These are phyloP conservation scores for Atta colombica DNA, from an alignment of 1,140 invertebrate genomes.

Conservation along the genomic window DNA sequence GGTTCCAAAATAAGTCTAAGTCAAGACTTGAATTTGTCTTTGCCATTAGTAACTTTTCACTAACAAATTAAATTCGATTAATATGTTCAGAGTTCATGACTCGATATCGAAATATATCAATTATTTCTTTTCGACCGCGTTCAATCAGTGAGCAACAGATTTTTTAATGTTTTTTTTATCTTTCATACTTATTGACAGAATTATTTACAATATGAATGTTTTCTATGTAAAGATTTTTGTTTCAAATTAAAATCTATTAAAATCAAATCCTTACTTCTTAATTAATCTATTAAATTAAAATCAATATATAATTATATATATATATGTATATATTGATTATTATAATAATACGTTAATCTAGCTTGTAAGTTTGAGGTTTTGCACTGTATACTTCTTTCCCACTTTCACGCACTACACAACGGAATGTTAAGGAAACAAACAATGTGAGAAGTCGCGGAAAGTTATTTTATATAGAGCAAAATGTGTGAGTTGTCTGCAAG, in stretches of 20 bases:
- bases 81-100: not conserved
- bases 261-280: no score
- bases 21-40: not conserved
- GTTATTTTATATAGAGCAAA: not conserved
- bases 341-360: no score
- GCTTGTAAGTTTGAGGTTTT: not conserved
- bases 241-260: no score
- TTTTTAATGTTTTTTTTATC: not conserved
- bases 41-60: not conserved
- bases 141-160: not conserved
- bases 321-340: no score
- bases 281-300: no score
- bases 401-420: constrained; percentile 8
- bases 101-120: not conserved
- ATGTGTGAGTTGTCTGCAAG: not conserved
- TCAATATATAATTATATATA: no score
- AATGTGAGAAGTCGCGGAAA: not conserved
- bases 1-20: not conserved
- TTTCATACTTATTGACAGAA: not conserved
- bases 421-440: not conserved
- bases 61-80: not conserved
- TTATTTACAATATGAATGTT: not conserved
- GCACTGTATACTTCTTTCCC: no score
- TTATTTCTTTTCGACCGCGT: not conserved
- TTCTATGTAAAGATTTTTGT: no score